A percentile compares a stretch with the other conserved stretches of the same genome.
Conservation (phyloP, 2,888 invertebrate genomes). For the Thecophora atra region DNA sequence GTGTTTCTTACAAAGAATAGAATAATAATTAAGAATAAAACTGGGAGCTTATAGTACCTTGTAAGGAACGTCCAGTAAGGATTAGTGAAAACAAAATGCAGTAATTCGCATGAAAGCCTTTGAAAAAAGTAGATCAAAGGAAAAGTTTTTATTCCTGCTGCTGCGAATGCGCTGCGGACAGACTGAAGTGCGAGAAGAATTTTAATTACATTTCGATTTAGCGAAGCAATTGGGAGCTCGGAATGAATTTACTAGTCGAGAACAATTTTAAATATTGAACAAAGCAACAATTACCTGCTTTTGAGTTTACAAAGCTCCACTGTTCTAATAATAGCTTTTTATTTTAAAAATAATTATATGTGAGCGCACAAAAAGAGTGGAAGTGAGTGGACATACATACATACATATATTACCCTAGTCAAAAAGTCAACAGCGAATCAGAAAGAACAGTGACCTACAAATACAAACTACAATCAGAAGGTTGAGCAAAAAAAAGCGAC, state of each 20-base stretch:
- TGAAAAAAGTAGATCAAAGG: constrained; percentile 8
- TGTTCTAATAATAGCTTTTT: constrained; percentile 33
- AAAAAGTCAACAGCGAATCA: constrained; percentile 23
- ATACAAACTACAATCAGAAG: background rate
- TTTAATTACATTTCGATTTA: constrained; percentile 34
- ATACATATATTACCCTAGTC: constrained; percentile 24
- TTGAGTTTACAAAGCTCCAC: constrained; percentile 25
- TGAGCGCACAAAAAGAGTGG: constrained; percentile 19
- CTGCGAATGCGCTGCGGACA: constrained; percentile 32
- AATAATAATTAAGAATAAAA: too few species aligned
- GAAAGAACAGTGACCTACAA: constrained; percentile 18
- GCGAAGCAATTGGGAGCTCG: constrained; percentile 28
- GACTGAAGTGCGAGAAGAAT: constrained; percentile 32
- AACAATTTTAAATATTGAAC: constrained; percentile 15
- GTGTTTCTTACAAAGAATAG: background rate
- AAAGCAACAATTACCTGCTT: constrained; percentile 25
- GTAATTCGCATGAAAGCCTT: background rate
- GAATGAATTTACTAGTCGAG: constrained; percentile 28
- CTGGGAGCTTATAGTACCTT: too few species aligned
- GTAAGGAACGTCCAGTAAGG: too few species aligned
- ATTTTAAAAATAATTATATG: constrained; percentile 34
- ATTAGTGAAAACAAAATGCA: constrained; percentile 6
- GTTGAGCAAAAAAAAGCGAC: background rate
- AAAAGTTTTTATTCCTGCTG: constrained; percentile 28
- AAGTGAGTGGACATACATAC: constrained; percentile 23